A percentile compares a stretch with the other conserved stretches of the same genome.
These are phyloP conservation scores for Blennius ocellaris DNA, from an alignment of 2,113 vertebrate genomes.

Conservation along the genomic window DNA sequence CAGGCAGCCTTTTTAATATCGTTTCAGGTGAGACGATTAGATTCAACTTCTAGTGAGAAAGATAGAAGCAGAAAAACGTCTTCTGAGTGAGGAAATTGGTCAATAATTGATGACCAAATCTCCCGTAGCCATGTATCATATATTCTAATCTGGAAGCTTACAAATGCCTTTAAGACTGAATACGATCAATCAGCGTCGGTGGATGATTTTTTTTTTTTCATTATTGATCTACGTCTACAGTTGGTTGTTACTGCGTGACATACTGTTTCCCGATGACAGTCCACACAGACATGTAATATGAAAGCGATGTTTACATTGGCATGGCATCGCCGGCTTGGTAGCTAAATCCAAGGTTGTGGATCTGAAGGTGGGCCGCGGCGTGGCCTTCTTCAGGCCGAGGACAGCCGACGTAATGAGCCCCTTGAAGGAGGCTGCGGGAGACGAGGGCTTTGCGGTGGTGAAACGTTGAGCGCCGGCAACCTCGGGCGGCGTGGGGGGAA, in stretches of 20 bases:
- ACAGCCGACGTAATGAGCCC: neutral
- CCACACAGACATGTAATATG: conserved; percentile 83
- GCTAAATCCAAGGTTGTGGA: neutral
- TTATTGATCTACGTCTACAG: conserved; percentile 75
- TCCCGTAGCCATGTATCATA: no score
- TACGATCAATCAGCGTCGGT: conserved; percentile 3
- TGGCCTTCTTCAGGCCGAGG: conserved; percentile 25
- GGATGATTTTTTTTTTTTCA: conserved; percentile 23
- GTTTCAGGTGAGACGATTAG: no score
- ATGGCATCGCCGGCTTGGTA: conserved; percentile 52
- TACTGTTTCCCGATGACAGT: conserved; percentile 87
- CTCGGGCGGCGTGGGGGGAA: conserved; percentile 14
- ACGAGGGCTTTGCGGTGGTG: conserved; percentile 42
- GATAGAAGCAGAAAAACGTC: no score
- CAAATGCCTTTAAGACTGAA: conserved; percentile 53
- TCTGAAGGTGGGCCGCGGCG: conserved; percentile 25
- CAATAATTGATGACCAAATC: no score
- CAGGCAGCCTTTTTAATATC: no score
- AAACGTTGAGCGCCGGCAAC: conserved; percentile 17
- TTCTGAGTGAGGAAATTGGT: no score
- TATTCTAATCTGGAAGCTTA: no score
- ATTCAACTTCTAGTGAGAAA: no score
- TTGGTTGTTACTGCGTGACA: conserved; percentile 71
- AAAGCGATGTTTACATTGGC: conserved; percentile 77
- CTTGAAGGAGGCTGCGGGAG: neutral